phyloP scores from a whole-genome alignment of 2,797 vertebrate species.

The Arremon brunneinucha region DNA sequence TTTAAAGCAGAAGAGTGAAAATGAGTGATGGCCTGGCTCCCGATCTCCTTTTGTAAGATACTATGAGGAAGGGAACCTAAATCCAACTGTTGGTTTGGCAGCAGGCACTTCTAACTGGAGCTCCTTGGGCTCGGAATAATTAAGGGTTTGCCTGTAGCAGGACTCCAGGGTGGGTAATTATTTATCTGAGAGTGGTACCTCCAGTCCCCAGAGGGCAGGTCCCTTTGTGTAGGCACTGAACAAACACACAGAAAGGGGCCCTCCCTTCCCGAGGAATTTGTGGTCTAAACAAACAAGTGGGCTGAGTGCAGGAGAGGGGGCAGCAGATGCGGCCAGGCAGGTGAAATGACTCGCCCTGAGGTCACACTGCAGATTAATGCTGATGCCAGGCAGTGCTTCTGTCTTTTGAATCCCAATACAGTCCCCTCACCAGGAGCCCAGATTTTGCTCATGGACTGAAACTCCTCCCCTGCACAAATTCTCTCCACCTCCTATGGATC shows the following conservation, averaged over 20 bases:
- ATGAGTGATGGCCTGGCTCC: neutral
- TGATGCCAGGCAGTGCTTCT: neutral
- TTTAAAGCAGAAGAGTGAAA: neutral
- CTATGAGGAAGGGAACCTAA: neutral
- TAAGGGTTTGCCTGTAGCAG: neutral
- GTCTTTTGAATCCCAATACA: neutral
- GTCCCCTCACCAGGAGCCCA: neutral
- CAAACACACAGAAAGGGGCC: neutral
- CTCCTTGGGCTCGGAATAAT: neutral
- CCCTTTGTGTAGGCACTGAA: neutral
- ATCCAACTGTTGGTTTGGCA: neutral
- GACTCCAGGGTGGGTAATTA: neutral
- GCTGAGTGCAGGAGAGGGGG: neutral
- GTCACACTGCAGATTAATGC: neutral
- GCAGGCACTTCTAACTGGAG: neutral
- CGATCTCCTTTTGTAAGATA: neutral
- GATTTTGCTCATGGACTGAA: neutral
- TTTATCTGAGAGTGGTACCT: neutral
- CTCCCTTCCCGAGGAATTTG: neutral
- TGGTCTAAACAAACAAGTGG: neutral
- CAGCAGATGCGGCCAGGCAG: neutral
- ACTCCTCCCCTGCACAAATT: neutral
- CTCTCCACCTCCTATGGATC: fast-evolving
- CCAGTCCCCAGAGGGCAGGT: neutral
- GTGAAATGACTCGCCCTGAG: neutral